A percentile compares a stretch with the other conserved stretches of the same genome.
These are phyloP conservation scores for Eugnorisma glareosa DNA, from an alignment of 2,888 invertebrate genomes.

Conservation along the genomic window DNA sequence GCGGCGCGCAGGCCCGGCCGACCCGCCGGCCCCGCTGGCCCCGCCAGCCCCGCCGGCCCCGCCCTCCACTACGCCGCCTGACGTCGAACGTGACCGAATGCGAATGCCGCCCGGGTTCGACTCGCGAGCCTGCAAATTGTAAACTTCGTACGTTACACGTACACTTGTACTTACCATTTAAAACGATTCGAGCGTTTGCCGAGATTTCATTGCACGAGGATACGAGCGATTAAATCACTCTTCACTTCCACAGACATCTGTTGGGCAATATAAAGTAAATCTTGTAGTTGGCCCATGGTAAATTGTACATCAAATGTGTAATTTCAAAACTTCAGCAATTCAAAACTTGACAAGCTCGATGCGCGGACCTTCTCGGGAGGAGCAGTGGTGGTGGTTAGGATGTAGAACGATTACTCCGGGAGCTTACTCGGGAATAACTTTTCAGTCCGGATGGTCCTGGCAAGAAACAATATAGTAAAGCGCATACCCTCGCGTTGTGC, in stretches of 20 bases:
- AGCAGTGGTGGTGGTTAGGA: slow-evolving; percentile 36
- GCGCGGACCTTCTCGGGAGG: slow-evolving; percentile 47
- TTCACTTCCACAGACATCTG: slow-evolving; percentile 75
- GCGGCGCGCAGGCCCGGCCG: slow-evolving; percentile 80
- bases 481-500: slow-evolving; percentile 81
- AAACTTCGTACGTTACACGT: slow-evolving; percentile 70
- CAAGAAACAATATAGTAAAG: slow-evolving; percentile 23
- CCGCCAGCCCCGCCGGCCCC: slow-evolving; percentile 81
- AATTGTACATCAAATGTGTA: slow-evolving; percentile 60
- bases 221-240: slow-evolving; percentile 74
- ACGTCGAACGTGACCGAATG: slow-evolving; percentile 84
- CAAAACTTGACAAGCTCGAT: slow-evolving; percentile 58
- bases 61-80: slow-evolving; percentile 89
- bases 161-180: slow-evolving; percentile 71
- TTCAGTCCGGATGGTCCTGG: slow-evolving; percentile 45
- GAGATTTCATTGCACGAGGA: slow-evolving; percentile 71
- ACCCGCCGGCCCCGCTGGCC: slow-evolving; percentile 69
- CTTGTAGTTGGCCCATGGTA: slow-evolving; percentile 70
- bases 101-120: slow-evolving; percentile 77
- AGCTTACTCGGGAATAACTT: slow-evolving; percentile 17
- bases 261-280: slow-evolving; percentile 77
- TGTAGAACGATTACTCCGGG: slow-evolving; percentile 35
- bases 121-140: slow-evolving; percentile 80
- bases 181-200: slow-evolving; percentile 67
- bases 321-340: slow-evolving; percentile 62